Base-by-base conservation (phyloP, 2,888 invertebrate species). In the Dryadula phaetusa region DNA sequence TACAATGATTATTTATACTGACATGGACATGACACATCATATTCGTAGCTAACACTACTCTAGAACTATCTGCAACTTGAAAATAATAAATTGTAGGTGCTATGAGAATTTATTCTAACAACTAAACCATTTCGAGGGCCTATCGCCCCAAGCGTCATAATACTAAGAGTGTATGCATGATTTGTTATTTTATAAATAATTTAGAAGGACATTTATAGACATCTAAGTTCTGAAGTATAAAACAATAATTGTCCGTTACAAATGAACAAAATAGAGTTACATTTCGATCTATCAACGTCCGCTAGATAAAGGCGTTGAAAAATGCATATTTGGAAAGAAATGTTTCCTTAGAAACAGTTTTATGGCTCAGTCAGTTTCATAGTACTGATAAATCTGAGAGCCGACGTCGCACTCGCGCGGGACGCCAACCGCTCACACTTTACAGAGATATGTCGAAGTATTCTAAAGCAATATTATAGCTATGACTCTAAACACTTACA, bases 1-100 rank as follows among this genome's bases (percentile, higher is more conserved):
- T 92, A 92, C 92, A 92, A 86, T 90, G 92, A 91, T 89, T 90
- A 91, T 91, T 92, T 92, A 92, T 92, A 92, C 83, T 88, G 90
- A 92, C 90, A 91, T 91, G 92, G 91, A 92, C 88, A 87, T 88
- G 90, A 90, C 86, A 89, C 87, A 86, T 92, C 90, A 89, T 92
- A 88, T 86, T 86, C 84, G 85, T 89, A 88, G 86, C 90, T 92
- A 91, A 87, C 76, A 76, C 91, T 92, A 92, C 89, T 75, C 91
- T 91, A 91, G 82, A 83, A 82, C 90, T 92, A 92, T 90, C 87
- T 88, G 87, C 87, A 90, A 90, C 84, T 88, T 88, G 88, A 87
- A 85, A 84, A 83, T 81, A 85, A 83, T 87, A 85, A 85, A 78
- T 85, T 80, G 84, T 90, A 90, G 82, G 90, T 91, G 91, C 92